Evolutionary conservation across 2,113 vertebrate genomes (phyloP), one percentile per base, ranked within the genome.

Genomic region (Brienomyrus longianalis): DNA sequence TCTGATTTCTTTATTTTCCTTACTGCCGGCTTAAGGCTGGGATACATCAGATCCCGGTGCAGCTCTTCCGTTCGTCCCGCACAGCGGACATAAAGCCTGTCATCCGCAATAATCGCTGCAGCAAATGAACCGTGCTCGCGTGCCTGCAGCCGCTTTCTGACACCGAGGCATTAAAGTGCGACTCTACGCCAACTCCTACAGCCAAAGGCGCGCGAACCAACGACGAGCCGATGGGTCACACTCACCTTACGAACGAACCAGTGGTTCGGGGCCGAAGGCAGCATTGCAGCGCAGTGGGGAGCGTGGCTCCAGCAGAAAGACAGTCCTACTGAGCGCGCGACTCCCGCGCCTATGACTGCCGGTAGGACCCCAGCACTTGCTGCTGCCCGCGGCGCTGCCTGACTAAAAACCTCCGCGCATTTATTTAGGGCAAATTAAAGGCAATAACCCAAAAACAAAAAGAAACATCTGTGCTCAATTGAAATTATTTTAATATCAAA

Each of bases 241-340:
- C 96, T 95, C 91, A 96, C 96, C 95, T 96, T 96, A n/a, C 94
- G 93, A 51, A 95, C 92, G 89, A 96, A 96, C 95, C 95, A 96
- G 83, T 92, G 94, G 50, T 90, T 94, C 47, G 95, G 93, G 47
- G 92, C 91, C 7, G 91, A 56, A 17, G 94, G 93, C 91, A 95
- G 91, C 96, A 96, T 96, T 11, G 23, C 35, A 31, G 23, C 8
- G 1, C 35, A 19, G 5, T 21, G 31, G 35, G 0, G 10, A 59
- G 51, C 5, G 9, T 15, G 2, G 13, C 35, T 39, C 11, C n/a
- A 21, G 54, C 31, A 23, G 31, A 35, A 31, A 35, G 13, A 35
- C 77, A 66, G 47, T 91, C 93, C 92, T 87, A 90, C 92, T 91
- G 90, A 92, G 92, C 84, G 91, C 95, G 95, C 95, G 95, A 94